These are phyloP conservation scores for Grammomys surdaster DNA, from an alignment of 2,113 vertebrate genomes.

Conservation along the genomic window DNA sequence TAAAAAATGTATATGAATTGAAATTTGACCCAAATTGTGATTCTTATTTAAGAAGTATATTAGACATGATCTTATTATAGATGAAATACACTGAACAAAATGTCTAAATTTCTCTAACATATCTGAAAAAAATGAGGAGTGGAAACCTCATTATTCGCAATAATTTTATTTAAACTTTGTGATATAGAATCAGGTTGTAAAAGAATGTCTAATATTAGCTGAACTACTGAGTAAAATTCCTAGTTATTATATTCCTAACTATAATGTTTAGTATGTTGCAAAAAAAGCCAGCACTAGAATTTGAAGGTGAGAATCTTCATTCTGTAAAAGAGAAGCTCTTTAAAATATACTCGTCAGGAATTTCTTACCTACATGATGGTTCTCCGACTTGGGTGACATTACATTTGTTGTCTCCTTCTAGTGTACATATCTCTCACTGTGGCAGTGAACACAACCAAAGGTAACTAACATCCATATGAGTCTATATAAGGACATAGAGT, in stretches of 20 bases:
- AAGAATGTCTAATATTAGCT: not conserved
- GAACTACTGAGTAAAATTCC: not conserved
- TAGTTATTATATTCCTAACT: constrained; percentile 16
- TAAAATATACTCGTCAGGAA: constrained; percentile 21
- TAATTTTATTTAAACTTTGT: constrained; percentile 4
- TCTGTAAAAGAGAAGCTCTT: not conserved
- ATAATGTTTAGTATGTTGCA: not conserved
- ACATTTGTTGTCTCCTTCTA: constrained; percentile 72
- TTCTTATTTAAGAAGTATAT: not conserved
- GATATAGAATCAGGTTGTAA: not conserved
- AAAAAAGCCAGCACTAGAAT: not conserved
- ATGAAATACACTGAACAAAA: not conserved
- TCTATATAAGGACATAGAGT: not conserved
- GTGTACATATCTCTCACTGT: constrained; percentile 42
- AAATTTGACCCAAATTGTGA: not conserved
- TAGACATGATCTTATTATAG: not conserved
- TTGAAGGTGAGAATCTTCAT: not conserved
- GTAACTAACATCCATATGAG: constrained; percentile 40
- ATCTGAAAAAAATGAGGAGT: not conserved
- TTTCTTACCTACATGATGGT: constrained; percentile 60
- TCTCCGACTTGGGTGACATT: constrained; percentile 20
- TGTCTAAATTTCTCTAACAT: not conserved
- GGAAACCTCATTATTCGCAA: not conserved
- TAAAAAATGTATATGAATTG: not conserved
- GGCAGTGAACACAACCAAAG: constrained; percentile 16